These are phyloP conservation scores for Elegia similella DNA, from an alignment of 2,888 invertebrate genomes.

Conservation along the genomic window DNA sequence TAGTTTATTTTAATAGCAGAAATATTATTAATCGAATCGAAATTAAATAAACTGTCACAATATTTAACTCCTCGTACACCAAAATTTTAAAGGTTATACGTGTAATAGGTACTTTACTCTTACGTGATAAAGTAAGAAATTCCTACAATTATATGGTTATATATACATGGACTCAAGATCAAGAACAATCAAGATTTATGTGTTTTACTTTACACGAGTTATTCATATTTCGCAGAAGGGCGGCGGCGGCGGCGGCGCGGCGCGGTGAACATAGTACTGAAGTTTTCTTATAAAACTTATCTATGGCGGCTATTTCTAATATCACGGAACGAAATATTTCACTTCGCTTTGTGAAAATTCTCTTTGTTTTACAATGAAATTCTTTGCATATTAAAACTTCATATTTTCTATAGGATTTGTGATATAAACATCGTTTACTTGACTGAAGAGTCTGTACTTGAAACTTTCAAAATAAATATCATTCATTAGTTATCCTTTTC, in stretches of 20 bases:
- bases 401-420: not conserved
- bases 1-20: too few relatives aligned
- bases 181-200: not conserved
- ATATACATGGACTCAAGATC: too few relatives aligned
- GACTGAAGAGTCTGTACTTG: not conserved
- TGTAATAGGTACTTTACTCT: too few relatives aligned
- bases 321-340: constrained; percentile 7
- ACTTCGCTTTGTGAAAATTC: not conserved
- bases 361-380: constrained; percentile 5
- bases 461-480: not conserved
- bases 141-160: not conserved
- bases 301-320: constrained; percentile 13
- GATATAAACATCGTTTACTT: not conserved
- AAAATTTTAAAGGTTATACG: too few relatives aligned
- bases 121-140: not conserved
- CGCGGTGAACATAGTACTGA: not conserved
- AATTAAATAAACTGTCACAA: too few relatives aligned
- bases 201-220: not conserved
- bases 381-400: not conserved
- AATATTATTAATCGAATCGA: too few relatives aligned
- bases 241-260: too few relatives aligned
- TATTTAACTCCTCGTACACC: too few relatives aligned
- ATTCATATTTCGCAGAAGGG: not conserved
- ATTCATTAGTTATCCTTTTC: too few relatives aligned
- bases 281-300: constrained; percentile 14